A percentile compares a stretch with the other conserved stretches of the same genome.
These are phyloP conservation scores for Miltochrista miniata DNA, from an alignment of 2,888 invertebrate species.

Conservation along the genomic window DNA sequence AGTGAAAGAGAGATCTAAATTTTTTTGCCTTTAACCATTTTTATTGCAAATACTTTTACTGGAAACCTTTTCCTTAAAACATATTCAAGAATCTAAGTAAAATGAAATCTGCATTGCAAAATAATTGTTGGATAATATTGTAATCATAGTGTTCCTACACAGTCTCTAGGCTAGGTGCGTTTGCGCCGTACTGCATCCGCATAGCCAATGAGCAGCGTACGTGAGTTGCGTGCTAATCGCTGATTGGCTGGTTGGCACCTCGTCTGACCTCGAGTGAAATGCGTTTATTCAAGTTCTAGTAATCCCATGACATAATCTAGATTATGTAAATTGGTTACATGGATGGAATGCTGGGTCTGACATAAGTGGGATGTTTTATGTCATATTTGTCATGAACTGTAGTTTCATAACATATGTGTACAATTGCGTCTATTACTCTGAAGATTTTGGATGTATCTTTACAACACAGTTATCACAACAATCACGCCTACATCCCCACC, in stretches of 20 bases:
- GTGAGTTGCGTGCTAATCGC: conserved; percentile 54
- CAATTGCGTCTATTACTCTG: no score
- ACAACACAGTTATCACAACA: no score
- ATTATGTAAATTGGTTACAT: conserved; percentile 45
- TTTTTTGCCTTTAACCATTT: no score
- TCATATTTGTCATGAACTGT: background rate
- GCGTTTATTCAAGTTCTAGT: conserved; percentile 73
- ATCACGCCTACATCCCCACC: no score
- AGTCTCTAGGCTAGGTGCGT: conserved; percentile 65
- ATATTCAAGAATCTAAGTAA: background rate
- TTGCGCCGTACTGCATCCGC: conserved; percentile 60
- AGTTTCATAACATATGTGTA: no score
- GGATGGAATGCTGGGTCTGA: background rate
- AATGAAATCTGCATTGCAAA: background rate
- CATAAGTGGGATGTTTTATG: background rate
- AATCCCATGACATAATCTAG: conserved; percentile 80
- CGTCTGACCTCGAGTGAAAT: conserved; percentile 62
- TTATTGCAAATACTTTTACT: no score
- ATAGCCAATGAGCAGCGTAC: conserved; percentile 65
- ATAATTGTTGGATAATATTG: conserved; percentile 13
- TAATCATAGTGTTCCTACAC: conserved; percentile 71
- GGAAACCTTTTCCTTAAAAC: no score
- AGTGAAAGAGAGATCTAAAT: no score
- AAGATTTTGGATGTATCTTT: no score
- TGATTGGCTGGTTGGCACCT: conserved; percentile 40